A percentile compares a stretch with the other conserved stretches of the same genome.
phyloP scores from a whole-genome alignment of 2,797 vertebrate genomes.

The Sebastes dallii region DNA sequence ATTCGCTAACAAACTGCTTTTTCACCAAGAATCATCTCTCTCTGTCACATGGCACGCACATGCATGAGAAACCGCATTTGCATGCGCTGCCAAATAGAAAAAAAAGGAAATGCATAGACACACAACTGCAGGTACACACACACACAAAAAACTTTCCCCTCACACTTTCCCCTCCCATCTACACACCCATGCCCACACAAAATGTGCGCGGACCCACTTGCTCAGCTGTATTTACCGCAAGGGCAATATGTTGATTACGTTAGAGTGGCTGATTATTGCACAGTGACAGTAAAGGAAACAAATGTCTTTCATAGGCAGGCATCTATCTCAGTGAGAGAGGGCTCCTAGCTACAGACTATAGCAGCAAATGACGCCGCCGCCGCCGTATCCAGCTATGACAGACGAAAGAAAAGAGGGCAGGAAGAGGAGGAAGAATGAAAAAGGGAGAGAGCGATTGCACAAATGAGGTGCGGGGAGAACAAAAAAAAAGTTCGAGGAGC shows the following conservation, averaged over 20 bases:
- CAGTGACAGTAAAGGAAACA: conserved; percentile 83
- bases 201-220: conserved; percentile 62
- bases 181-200: conserved; percentile 51
- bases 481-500: conserved; percentile 64
- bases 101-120: neutral
- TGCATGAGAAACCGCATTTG: conserved; percentile 41
- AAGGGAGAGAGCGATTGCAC: conserved; percentile 50
- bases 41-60: conserved; percentile 71
- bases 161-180: neutral
- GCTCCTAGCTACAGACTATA: conserved; percentile 73
- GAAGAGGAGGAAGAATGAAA: conserved; percentile 50
- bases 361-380: conserved; percentile 65
- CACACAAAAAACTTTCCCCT: conserved; percentile 2
- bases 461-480: conserved; percentile 56
- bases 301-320: conserved; percentile 81
- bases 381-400: conserved; percentile 62
- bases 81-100: conserved; percentile 29
- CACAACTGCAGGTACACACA: conserved; percentile 45
- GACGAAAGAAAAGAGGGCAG: conserved; percentile 62
- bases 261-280: conserved; percentile 84
- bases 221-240: conserved; percentile 85
- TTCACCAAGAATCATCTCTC: conserved; percentile 80
- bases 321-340: conserved; percentile 76
- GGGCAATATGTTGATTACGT: conserved; percentile 84
- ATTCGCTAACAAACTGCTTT: conserved; percentile 87